A percentile compares a stretch with the other conserved stretches of the same genome.
These are phyloP conservation scores for Vanacampus margaritifer DNA, from an alignment of 2,113 vertebrate genomes.

Conservation along the genomic window DNA sequence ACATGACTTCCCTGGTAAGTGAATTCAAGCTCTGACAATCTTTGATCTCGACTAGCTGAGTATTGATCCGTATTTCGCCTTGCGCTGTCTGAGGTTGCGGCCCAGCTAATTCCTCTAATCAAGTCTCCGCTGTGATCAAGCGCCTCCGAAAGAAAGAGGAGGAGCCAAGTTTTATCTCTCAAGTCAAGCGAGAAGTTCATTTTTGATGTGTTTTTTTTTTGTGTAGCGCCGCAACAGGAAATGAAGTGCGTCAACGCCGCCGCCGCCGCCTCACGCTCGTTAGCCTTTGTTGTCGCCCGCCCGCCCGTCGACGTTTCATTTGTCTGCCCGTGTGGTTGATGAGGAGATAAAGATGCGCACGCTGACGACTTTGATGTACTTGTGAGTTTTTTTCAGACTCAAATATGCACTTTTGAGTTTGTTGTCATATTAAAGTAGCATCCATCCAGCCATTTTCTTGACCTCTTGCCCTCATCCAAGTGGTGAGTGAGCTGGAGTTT, in stretches of 20 bases:
- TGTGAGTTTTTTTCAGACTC: not conserved
- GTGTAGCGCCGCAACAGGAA: not conserved
- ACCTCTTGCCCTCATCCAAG: no score
- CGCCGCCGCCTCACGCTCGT: not conserved
- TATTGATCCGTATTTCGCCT: not conserved
- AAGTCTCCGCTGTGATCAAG: not conserved
- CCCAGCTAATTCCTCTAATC: not conserved
- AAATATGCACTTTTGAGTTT: no score
- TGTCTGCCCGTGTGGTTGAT: not conserved
- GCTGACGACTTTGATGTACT: not conserved
- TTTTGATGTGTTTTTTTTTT: not conserved
- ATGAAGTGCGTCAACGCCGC: not conserved
- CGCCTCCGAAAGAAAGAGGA: no score
- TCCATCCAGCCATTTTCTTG: no score
- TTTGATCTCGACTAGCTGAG: no score
- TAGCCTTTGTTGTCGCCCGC: conserved; percentile 1
- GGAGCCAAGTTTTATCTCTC: no score
- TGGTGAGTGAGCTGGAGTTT: no score
- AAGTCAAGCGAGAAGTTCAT: no score
- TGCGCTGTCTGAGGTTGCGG: not conserved
- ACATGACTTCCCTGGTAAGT: no score
- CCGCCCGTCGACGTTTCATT: not conserved
- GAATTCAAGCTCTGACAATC: no score
- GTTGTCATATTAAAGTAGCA: no score
- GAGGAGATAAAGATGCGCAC: not conserved